Evolutionary conservation across 2,888 invertebrate species (phyloP).

Genomic region (Sesamia inferens): DNA sequence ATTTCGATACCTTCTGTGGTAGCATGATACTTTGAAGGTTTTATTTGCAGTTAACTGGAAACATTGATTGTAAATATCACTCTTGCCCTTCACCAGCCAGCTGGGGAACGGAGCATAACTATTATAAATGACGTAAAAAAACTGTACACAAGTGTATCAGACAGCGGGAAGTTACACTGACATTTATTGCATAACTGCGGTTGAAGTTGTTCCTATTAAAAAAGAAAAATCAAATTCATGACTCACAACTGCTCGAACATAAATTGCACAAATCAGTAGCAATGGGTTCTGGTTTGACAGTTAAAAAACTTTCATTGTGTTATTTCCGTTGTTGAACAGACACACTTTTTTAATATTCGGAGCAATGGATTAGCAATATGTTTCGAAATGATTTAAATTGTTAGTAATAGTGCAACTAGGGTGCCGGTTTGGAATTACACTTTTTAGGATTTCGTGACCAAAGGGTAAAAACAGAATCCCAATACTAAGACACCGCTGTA

Average conservation of each 20-base stretch:
- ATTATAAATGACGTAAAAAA: slow-evolving; percentile 10
- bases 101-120: neutral
- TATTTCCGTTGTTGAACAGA: too few relatives aligned
- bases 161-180: slow-evolving; percentile 4
- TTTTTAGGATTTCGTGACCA: too few relatives aligned
- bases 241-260: slow-evolving; percentile 6
- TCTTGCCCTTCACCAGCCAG: neutral
- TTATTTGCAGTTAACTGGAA: neutral
- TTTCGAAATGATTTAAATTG: too few relatives aligned
- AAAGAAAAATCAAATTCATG: slow-evolving; percentile 20
- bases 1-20: neutral
- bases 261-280: neutral
- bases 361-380: too few relatives aligned
- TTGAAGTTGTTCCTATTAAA: slow-evolving; percentile 20
- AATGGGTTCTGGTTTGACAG: too few relatives aligned
- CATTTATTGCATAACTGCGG: slow-evolving; percentile 20
- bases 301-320: too few relatives aligned
- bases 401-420: too few relatives aligned
- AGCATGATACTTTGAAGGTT: neutral
- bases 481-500: too few relatives aligned
- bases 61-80: neutral
- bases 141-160: neutral
- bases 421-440: too few relatives aligned
- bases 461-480: too few relatives aligned
- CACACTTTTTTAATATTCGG: too few relatives aligned